Conservation (phyloP, 1,140 invertebrate genomes). For the Cyclina sinensis region DNA sequence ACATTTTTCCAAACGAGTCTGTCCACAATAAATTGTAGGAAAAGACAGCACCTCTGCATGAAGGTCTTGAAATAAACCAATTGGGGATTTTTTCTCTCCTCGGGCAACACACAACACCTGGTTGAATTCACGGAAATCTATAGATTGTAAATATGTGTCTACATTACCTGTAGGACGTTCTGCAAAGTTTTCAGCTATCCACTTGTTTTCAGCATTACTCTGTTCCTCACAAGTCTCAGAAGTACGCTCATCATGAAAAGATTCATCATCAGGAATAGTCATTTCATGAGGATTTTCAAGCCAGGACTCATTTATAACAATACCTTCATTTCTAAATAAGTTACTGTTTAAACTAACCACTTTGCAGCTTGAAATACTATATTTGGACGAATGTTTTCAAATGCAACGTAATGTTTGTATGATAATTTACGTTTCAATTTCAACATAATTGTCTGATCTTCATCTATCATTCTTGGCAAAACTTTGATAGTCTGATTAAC, state of each 20-base stretch:
- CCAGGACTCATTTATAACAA: slow-evolving; percentile 35
- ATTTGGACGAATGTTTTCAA: slow-evolving; percentile 40
- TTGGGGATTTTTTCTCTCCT: slow-evolving; percentile 56
- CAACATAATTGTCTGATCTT: slow-evolving; percentile 31
- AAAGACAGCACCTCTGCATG: slow-evolving; percentile 62
- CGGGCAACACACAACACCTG: slow-evolving; percentile 36
- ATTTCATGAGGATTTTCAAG: neutral
- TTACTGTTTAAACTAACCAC: slow-evolving; percentile 56
- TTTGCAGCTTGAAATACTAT: slow-evolving; percentile 17
- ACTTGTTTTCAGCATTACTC: slow-evolving; percentile 28
- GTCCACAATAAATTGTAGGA: slow-evolving; percentile 47
- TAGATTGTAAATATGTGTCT: slow-evolving; percentile 36
- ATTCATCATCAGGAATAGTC: neutral
- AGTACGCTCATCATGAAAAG: neutral
- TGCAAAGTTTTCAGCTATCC: slow-evolving; percentile 9
- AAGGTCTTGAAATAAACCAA: slow-evolving; percentile 43
- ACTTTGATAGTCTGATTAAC: slow-evolving; percentile 29
- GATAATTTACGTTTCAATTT: slow-evolving; percentile 53
- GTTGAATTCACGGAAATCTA: neutral
- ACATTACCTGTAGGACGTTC: slow-evolving; percentile 24
- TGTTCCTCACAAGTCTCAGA: slow-evolving; percentile 5
- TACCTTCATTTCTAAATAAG: slow-evolving; percentile 34
- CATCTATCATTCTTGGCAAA: slow-evolving; percentile 38
- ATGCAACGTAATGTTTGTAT: neutral
- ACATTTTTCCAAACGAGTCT: neutral